These are phyloP conservation scores for Semicossyphus pulcher DNA, from an alignment of 2,113 vertebrate species.

Conservation along the genomic window DNA sequence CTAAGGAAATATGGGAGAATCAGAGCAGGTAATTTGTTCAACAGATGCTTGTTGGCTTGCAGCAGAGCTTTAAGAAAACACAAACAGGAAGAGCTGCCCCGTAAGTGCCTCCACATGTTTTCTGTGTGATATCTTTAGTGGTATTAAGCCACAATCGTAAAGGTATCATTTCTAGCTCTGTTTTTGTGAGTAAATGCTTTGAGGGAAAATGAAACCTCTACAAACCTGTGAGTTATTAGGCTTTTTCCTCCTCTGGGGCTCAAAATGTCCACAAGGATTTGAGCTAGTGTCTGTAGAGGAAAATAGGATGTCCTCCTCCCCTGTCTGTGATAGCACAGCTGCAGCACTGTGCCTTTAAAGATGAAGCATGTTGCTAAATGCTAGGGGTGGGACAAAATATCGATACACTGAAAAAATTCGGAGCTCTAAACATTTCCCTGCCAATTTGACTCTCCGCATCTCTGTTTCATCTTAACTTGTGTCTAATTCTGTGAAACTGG, in stretches of 20 bases:
- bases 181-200: not conserved
- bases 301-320: slow-evolving; percentile 1
- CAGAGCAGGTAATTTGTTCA: slow-evolving; percentile 13
- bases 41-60: slow-evolving; percentile 13
- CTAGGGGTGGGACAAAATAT: no score
- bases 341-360: slow-evolving; percentile 6
- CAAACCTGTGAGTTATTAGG: not conserved
- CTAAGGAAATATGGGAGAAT: not conserved
- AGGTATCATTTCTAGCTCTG: not conserved
- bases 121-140: slow-evolving; percentile 7
- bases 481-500: no score
- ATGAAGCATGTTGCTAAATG: slow-evolving; percentile 7
- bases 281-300: not conserved
- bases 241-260: not conserved
- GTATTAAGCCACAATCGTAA: not conserved
- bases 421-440: no score
- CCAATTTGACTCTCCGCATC: no score
- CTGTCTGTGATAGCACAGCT: not conserved
- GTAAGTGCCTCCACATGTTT: slow-evolving; percentile 22
- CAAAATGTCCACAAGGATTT: not conserved
- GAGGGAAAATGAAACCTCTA: not conserved
- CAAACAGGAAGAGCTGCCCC: slow-evolving; percentile 44
- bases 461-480: no score
- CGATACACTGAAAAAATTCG: no score
- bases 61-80: slow-evolving; percentile 22